phyloP scores from a whole-genome alignment of 2,113 vertebrate genomes.

The Platichthys flesus region DNA sequence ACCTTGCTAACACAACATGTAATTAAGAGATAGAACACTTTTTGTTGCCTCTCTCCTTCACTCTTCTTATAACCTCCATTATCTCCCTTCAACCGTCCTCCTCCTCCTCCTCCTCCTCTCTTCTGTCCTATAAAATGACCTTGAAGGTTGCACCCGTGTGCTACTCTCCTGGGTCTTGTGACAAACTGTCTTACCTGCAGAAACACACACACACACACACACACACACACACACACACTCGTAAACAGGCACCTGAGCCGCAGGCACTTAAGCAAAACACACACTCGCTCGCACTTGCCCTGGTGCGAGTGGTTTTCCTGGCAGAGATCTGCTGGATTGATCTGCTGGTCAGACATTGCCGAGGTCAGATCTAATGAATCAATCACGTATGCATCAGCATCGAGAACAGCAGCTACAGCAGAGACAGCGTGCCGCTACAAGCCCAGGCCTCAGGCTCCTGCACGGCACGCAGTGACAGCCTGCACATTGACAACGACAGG shows the following conservation, averaged over 20 bases:
- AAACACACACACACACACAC: conserved; percentile 23
- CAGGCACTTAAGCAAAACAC: neutral
- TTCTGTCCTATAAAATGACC: conserved; percentile 68
- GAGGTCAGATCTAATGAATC: conserved; percentile 76
- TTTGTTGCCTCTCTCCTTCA: neutral
- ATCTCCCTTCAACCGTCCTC: neutral
- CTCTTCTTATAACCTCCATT: conserved; percentile 8
- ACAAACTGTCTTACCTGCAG: conserved; percentile 57
- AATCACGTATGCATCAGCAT: conserved; percentile 68
- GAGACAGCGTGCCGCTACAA: neutral
- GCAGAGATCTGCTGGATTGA: conserved; percentile 68
- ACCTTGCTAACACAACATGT: neutral
- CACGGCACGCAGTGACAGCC: conserved; percentile 33
- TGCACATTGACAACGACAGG: conserved; percentile 23
- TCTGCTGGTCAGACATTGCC: conserved; percentile 59
- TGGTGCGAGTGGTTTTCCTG: conserved; percentile 41
- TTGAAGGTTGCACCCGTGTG: conserved; percentile 60
- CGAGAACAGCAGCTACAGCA: conserved; percentile 26
- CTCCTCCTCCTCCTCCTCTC: conserved; percentile 12
- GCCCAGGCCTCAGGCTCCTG: conserved; percentile 46
- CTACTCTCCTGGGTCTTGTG: conserved; percentile 46
- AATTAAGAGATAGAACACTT: conserved; percentile 1
- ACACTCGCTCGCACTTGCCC: conserved; percentile 3
- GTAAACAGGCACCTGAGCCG: conserved; percentile 1
- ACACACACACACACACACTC: conserved; percentile 27